phyloP scores from a whole-genome alignment of 2,888 invertebrate species.

The Dynastes maya region DNA sequence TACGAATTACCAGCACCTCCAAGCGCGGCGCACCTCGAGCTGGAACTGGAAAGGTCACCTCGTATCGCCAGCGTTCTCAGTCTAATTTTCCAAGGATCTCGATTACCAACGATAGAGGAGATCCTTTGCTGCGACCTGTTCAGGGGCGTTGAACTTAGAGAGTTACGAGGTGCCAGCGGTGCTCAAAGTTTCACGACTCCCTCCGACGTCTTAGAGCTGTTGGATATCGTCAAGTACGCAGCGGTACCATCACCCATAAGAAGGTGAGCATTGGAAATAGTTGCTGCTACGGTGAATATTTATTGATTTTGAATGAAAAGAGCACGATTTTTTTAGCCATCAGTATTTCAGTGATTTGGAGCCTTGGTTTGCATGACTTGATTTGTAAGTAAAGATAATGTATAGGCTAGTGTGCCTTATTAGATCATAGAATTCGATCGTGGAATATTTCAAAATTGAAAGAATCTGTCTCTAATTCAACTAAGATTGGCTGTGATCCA shows the following conservation, averaged over 20 bases:
- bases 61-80: conserved; percentile 72
- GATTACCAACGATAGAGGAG: conserved; percentile 85
- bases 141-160: conserved; percentile 89
- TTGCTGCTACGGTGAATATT: conserved; percentile 1
- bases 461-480: background rate
- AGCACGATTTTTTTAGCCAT: conserved; percentile 60
- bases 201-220: conserved; percentile 64
- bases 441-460: conserved; percentile 1
- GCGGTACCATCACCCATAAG: conserved; percentile 38
- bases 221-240: conserved; percentile 62
- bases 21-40: conserved; percentile 80
- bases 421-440: conserved; percentile 41
- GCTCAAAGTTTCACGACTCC: conserved; percentile 69
- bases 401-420: background rate
- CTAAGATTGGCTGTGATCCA: too few relatives aligned
- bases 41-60: conserved; percentile 81
- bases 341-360: conserved; percentile 65
- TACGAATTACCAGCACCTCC: conserved; percentile 85
- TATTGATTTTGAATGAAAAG: conserved; percentile 36
- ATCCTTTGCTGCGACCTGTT: conserved; percentile 88
- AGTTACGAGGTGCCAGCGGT: conserved; percentile 87
- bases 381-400: conserved; percentile 54
- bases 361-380: conserved; percentile 66
- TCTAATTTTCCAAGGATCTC: conserved; percentile 72
- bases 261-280: conserved; percentile 39